Conservation (phyloP, 2,113 vertebrate species). For the Phasianus colchicus region DNA sequence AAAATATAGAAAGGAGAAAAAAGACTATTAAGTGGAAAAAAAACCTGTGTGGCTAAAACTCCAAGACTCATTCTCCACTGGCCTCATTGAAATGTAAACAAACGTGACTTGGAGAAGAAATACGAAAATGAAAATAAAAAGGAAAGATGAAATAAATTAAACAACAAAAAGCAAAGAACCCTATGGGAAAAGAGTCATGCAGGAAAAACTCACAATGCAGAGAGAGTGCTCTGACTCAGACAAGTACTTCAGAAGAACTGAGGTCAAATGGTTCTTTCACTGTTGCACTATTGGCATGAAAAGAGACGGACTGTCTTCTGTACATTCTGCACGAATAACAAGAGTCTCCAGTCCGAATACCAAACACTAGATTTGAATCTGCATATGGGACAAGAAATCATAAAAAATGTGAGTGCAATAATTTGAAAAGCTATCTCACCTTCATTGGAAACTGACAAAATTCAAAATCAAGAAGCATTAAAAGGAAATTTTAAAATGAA, state of each 20-base stretch:
- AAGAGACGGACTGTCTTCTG: neutral
- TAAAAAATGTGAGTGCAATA: neutral
- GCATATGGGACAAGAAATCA: fast-evolving
- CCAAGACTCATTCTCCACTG: neutral
- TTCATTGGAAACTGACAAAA: neutral
- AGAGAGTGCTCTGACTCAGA: neutral
- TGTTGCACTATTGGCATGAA: neutral
- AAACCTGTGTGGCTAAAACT: neutral
- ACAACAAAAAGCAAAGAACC: neutral
- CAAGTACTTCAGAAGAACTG: neutral
- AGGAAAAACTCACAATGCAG: neutral
- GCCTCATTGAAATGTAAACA: neutral
- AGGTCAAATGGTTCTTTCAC: neutral
- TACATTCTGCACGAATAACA: neutral
- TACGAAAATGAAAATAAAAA: neutral
- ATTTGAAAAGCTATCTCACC: neutral
- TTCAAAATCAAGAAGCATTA: neutral
- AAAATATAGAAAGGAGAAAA: neutral
- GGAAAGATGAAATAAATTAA: neutral
- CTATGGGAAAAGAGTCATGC: neutral
- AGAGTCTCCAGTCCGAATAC: neutral
- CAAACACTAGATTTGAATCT: neutral
- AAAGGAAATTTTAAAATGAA: neutral
- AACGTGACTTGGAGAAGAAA: neutral
- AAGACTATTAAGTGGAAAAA: neutral